Base-by-base conservation (phyloP, 2,797 vertebrate genomes). In the Pyrocephalus nanus region DNA sequence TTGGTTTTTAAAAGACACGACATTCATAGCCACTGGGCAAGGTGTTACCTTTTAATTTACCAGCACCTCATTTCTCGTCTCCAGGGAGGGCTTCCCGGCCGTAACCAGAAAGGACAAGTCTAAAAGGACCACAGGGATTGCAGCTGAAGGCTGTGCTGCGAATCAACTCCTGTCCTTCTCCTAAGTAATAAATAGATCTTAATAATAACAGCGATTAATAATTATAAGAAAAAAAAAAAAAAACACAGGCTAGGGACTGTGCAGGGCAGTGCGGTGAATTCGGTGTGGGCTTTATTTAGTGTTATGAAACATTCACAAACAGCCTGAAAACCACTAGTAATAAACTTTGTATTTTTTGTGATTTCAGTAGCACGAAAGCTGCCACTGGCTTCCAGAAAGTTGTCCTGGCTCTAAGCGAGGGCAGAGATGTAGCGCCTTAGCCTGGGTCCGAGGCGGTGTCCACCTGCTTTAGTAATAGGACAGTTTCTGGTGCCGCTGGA, bases 11-110 rank as follows among this genome's bases (percentile, higher is more conserved):
- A 61, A 66, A 42, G 34, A n/a, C 17, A 16, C 0, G 3, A 27
- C 11, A 61, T 54, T 67, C 27, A 36, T 87, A 75, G 38, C 27
- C 64, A 36, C 47, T 30, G 48, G 36, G 40, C 58, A 92, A 96
- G 91, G 90, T 96, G 76, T 76, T 90, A 38, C 54, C 88, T 93
- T 89, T 84, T 80, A 73, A 96, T 92, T 92, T 83, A 50, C 4
- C 38, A 86, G 17, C 78, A 66, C 82, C 79, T 88, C 73, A 42
- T 72, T n/a, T 61, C 40, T 78, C 6, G 2, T 76, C 67, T 76
- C 55, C 57, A 29, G 32, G 51, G 36, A 94, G 22, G 23, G 14
- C 11, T 83, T 65, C 43, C 36, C 32, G 23, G 83, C 64, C 11
- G 3, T 30, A 89, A 74, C 34, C 73, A 92, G 73, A 83, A 43